Conservation (phyloP, 2,888 invertebrate genomes). For the Drosophila antonietae region DNA sequence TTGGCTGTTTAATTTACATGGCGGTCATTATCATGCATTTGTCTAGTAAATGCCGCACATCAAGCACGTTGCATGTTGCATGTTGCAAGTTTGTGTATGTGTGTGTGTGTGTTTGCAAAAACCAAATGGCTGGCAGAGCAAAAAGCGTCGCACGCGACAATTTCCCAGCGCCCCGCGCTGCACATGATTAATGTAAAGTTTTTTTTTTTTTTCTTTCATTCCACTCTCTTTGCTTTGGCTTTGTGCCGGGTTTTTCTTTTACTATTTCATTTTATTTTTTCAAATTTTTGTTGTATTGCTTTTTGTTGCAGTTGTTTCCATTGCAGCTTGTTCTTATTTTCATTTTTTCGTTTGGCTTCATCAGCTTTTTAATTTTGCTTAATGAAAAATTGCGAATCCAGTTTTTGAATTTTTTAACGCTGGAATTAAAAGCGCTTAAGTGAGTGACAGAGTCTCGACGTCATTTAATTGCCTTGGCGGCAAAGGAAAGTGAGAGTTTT, state of each 20-base stretch:
- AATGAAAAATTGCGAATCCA: conserved; percentile 72
- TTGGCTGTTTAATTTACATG: conserved; percentile 48
- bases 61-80: conserved; percentile 54
- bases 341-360: conserved; percentile 48
- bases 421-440: conserved; percentile 52
- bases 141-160: conserved; percentile 64
- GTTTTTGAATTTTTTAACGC: conserved; percentile 20
- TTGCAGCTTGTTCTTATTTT: conserved; percentile 26
- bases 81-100: conserved; percentile 16
- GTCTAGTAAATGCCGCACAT: conserved; percentile 44
- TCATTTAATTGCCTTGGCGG: conserved; percentile 49
- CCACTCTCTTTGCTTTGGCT: conserved; percentile 1
- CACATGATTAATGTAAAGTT: conserved; percentile 76
- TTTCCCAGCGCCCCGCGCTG: conserved; percentile 61
- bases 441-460: conserved; percentile 31
- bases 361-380: conserved; percentile 77
- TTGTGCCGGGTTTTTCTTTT: conserved; percentile 32
- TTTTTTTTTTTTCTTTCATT: conserved; percentile 37
- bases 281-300: not conserved
- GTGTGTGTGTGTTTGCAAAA: conserved; percentile 7
- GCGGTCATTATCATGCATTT: conserved; percentile 70
- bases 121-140: conserved; percentile 1
- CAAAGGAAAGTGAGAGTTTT: conserved; percentile 56
- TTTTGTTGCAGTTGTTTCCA: conserved; percentile 19
- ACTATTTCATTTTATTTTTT: conserved; percentile 13